phyloP scores from a whole-genome alignment of 2,113 vertebrate genomes.

The Myxocyprinus asiaticus region DNA sequence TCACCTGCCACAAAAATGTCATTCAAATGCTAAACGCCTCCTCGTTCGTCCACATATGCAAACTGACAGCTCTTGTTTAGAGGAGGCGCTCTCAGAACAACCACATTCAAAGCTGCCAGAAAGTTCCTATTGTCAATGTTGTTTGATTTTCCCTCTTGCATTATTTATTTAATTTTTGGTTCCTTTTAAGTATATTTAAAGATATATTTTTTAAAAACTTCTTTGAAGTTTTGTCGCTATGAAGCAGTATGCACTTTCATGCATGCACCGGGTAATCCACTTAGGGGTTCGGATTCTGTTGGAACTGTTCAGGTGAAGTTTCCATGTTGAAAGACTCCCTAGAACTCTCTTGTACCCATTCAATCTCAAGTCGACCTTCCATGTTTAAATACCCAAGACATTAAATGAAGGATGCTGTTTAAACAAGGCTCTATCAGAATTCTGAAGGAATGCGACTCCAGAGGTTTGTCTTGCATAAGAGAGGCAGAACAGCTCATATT shows the following conservation, averaged over 20 bases:
- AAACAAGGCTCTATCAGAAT: slow-evolving; percentile 6
- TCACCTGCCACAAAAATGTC: slow-evolving; percentile 4
- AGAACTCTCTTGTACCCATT: neutral
- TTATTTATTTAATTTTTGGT: slow-evolving; percentile 23
- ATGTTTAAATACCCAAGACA: slow-evolving; percentile 5
- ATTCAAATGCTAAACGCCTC: slow-evolving; percentile 33
- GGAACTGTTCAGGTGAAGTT: neutral
- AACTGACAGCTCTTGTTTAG: neutral
- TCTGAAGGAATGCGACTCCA: neutral
- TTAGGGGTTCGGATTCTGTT: slow-evolving; percentile 7
- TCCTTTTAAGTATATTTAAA: slow-evolving; percentile 17
- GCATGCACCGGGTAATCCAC: slow-evolving; percentile 25
- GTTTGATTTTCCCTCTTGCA: slow-evolving; percentile 13
- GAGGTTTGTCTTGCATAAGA: neutral
- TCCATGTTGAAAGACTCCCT: no score
- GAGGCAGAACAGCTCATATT: neutral
- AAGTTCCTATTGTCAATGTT: slow-evolving; percentile 20
- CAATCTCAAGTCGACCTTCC: neutral
- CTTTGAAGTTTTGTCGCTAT: slow-evolving; percentile 22
- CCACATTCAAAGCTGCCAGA: neutral
- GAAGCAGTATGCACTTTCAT: neutral
- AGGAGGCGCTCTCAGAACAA: slow-evolving; percentile 2
- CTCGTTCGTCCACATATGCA: slow-evolving; percentile 20
- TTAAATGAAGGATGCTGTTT: slow-evolving; percentile 8
- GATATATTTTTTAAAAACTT: neutral